Conservation (phyloP, 1,140 invertebrate genomes). For the Dendroctonus ponderosae region DNA sequence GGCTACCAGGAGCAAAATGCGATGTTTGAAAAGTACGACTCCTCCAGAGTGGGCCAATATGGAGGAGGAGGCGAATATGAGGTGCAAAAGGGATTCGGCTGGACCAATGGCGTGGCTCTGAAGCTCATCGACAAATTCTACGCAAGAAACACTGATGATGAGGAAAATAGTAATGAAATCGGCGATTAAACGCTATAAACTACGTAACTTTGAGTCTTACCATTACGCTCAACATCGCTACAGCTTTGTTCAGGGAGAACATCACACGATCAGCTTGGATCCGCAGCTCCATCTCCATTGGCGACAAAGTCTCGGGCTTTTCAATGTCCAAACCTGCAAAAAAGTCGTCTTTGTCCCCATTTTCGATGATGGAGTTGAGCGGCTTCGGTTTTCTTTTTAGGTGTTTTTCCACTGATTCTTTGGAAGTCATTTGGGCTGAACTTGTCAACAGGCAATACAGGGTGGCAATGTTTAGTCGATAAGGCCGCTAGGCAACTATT, state of each 20-base stretch:
- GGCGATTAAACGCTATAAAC: conserved; percentile 3
- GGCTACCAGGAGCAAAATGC: conserved; percentile 49
- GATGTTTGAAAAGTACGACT: conserved; percentile 91
- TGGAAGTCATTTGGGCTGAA: conserved; percentile 1
- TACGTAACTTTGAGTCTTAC: conserved; percentile 24
- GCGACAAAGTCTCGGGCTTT: conserved; percentile 22
- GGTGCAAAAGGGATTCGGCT: conserved; percentile 89
- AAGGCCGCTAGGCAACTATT: no score
- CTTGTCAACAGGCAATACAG: no score
- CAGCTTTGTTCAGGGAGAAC: conserved; percentile 32
- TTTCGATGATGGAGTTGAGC: conserved; percentile 29
- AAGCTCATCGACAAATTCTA: conserved; percentile 36
- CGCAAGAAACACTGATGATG: conserved; percentile 2
- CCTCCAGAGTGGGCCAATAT: conserved; percentile 63
- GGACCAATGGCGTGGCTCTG: conserved; percentile 81
- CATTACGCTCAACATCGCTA: conserved; percentile 33
- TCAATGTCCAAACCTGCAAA: conserved; percentile 23
- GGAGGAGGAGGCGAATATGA: conserved; percentile 89
- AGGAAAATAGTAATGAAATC: conserved; percentile 9
- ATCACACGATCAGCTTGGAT: conserved; percentile 38
- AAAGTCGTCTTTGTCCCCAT: conserved; percentile 20
- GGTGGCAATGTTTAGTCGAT: no score
- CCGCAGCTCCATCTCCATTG: conserved; percentile 36
- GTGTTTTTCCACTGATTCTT: neutral
- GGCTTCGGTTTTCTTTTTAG: conserved; percentile 19